Evolutionary conservation across 2,797 vertebrate species (phyloP).

Genomic region (Myoxocephalus aenaeus): DNA sequence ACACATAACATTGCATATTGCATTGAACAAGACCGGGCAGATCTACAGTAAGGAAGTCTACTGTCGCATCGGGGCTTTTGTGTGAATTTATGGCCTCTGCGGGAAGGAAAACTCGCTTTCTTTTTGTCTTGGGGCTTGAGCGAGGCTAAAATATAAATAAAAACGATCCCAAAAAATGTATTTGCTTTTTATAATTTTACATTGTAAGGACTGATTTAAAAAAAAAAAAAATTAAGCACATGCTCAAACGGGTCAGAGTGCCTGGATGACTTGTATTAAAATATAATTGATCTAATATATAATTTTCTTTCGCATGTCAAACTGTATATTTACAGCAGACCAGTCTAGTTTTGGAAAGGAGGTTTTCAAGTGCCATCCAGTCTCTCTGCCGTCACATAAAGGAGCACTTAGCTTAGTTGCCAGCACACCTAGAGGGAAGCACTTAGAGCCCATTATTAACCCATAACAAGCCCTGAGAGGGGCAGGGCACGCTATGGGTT

Average conservation of each 20-base stretch:
- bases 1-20: constrained; percentile 1
- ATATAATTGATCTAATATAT: not conserved
- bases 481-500: constrained; percentile 24
- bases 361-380: constrained; percentile 28
- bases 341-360: not conserved
- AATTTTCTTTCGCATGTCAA: not conserved
- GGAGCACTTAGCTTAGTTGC: constrained; percentile 60
- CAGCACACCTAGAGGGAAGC: constrained; percentile 56
- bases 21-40: constrained; percentile 34
- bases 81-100: constrained; percentile 17
- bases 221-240: too few species aligned
- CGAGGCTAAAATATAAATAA: not conserved
- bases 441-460: constrained; percentile 75
- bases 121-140: constrained; percentile 16
- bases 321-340: not conserved
- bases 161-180: not conserved
- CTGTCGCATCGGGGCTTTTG: not conserved
- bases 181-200: not conserved
- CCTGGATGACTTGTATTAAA: not conserved
- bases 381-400: constrained; percentile 61
- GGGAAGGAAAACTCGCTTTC: constrained; percentile 8
- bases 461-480: constrained; percentile 60
- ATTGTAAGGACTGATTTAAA: not conserved
- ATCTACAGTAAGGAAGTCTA: constrained; percentile 18
- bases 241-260: not conserved